Conservation (phyloP, 2,797 vertebrate genomes). For the Centroberyx gerrardi region DNA sequence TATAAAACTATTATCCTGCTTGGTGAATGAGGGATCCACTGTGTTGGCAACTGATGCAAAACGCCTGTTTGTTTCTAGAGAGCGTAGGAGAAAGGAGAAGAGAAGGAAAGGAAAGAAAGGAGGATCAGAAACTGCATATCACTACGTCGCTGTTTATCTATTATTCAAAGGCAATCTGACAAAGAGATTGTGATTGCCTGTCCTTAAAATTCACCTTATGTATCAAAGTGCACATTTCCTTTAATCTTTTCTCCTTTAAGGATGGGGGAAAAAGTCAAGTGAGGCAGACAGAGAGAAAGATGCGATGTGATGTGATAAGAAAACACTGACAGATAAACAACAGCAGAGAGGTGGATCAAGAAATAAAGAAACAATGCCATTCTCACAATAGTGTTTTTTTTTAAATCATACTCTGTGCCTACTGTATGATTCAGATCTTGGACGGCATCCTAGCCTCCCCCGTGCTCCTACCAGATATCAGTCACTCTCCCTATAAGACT, state of each 20-base stretch:
- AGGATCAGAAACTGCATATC: slow-evolving; percentile 17
- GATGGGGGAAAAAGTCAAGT: slow-evolving; percentile 20
- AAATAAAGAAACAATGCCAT: background rate
- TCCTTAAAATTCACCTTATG: slow-evolving; percentile 50
- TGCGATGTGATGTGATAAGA: background rate
- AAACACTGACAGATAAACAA: background rate
- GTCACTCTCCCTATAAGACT: slow-evolving; percentile 19
- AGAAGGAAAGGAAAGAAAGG: background rate
- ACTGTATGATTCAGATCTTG: slow-evolving; percentile 11
- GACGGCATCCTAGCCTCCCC: slow-evolving; percentile 5
- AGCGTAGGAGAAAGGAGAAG: background rate
- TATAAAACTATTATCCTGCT: background rate
- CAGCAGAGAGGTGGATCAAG: background rate
- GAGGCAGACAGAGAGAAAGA: background rate
- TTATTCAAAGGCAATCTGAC: slow-evolving; percentile 63
- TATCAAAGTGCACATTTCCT: slow-evolving; percentile 32
- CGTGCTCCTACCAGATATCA: slow-evolving; percentile 12
- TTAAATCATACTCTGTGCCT: background rate
- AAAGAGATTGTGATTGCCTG: slow-evolving; percentile 39
- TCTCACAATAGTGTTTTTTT: background rate
- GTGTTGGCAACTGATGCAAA: background rate
- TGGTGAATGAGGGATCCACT: background rate
- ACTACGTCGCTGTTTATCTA: slow-evolving; percentile 46
- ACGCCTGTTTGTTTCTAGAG: slow-evolving; percentile 18
- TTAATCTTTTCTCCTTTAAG: slow-evolving; percentile 35